A percentile compares a stretch with the other conserved stretches of the same genome.
These are phyloP conservation scores for Druceiella hillmani DNA, from an alignment of 2,888 invertebrate genomes.

Conservation along the genomic window DNA sequence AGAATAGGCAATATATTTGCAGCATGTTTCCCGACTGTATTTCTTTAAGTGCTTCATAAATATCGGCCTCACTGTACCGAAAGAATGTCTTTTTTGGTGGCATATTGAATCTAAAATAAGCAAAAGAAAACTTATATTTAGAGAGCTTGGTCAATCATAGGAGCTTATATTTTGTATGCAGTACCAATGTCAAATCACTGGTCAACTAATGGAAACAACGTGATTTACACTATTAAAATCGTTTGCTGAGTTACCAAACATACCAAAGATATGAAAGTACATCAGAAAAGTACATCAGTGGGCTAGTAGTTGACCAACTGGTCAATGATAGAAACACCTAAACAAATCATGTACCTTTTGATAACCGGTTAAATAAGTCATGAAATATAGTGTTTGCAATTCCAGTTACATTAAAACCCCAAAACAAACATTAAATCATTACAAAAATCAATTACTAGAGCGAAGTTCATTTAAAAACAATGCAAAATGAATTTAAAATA, in stretches of 20 bases:
- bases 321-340: too few relatives aligned
- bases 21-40: too few relatives aligned
- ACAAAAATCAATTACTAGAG: too few relatives aligned
- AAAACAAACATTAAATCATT: too few relatives aligned
- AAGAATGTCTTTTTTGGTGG: constrained; percentile 2
- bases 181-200: constrained; percentile 4
- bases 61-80: constrained; percentile 3
- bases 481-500: too few relatives aligned
- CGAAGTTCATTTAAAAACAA: too few relatives aligned
- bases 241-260: constrained; percentile 1
- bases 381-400: too few relatives aligned
- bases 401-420: too few relatives aligned
- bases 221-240: constrained; percentile 1
- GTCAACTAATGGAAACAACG: constrained; percentile 4
- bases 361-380: too few relatives aligned
- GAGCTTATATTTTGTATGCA: constrained; percentile 2
- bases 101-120: constrained; percentile 3
- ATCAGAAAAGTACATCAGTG: too few relatives aligned
- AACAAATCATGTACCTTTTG: too few relatives aligned
- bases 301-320: too few relatives aligned
- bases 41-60: background rate
- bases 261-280: constrained; percentile 1
- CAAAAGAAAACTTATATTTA: constrained; percentile 1
- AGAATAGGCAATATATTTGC: constrained; percentile 10
- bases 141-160: constrained; percentile 3